These are phyloP conservation scores for Mormoops blainvillei DNA, from an alignment of 2,113 vertebrate genomes.

Conservation along the genomic window DNA sequence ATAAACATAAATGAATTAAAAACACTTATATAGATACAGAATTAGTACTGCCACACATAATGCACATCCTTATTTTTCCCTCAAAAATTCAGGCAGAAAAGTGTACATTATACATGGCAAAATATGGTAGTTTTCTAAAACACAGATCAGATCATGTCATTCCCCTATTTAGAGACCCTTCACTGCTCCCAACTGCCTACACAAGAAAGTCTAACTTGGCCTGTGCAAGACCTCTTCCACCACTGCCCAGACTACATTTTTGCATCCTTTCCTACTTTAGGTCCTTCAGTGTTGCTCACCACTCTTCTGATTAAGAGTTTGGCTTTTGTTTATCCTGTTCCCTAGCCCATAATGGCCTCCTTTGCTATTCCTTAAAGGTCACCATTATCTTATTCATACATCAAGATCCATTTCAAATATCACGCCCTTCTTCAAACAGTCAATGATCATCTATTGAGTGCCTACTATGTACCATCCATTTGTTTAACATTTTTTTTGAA, in stretches of 20 bases:
- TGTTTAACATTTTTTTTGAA: neutral
- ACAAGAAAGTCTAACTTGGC: neutral
- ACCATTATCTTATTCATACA: neutral
- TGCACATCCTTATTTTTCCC: no score
- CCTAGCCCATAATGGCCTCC: neutral
- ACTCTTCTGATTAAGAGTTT: neutral
- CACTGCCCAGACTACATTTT: neutral
- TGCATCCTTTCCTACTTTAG: neutral
- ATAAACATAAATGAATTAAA: no score
- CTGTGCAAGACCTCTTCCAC: neutral
- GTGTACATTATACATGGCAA: no score
- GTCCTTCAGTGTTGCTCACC: neutral
- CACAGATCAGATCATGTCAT: neutral
- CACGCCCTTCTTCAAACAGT: neutral
- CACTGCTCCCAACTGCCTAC: neutral
- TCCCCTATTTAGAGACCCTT: neutral
- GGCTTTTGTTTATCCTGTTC: neutral
- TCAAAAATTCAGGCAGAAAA: no score
- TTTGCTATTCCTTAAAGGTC: neutral
- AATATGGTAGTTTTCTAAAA: neutral
- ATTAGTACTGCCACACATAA: no score
- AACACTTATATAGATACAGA: no score
- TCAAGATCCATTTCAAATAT: constrained; percentile 21
- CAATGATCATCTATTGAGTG: neutral
- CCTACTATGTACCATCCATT: neutral